Evolutionary conservation across 92 coral and sea anemone species (phyloP), one percentile per base, ranked within the genome.

Genomic region (Muricea muricata): DNA sequence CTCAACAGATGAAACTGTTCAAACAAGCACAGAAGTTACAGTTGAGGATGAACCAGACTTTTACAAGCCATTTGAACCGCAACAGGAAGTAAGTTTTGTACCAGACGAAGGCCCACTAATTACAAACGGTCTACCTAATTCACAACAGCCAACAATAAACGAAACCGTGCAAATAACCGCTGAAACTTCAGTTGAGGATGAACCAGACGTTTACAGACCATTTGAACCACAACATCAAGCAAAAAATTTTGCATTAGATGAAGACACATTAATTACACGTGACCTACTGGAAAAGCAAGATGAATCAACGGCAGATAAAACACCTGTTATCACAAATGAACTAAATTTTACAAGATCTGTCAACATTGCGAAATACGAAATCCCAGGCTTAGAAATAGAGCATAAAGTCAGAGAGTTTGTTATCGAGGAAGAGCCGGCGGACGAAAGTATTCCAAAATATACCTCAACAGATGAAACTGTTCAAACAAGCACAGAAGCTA

Each of bases 141-240:
- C 79, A 52, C 18, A 10, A 52, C 4, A 52, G 1, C 60, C 12
- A 7, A 3, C 12, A 9, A 23, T 8, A 23, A 41, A 45, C 6
- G 66, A 48, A 75, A 48, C 4, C 14, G 29, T 45, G n/a, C 39
- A 48, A 17, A 24, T 20, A 25, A 29, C 60, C 24, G 29, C 30
- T 8, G 65, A 23, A 15, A 23, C 18, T 47, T 21, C 29, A 40
- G 65, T 28, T n/a, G 65, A 26, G 56, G 79, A 75, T 2, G 45
- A 47, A 52, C 79, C 46, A 2, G 78, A 72, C 20, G 7, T 37
- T 68, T 30, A 26, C 48, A 68, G 40, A 68, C 78, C 78, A 34
- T 72, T 34, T 39, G 52, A 34, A 39, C 78, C 81, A 12, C 14
- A 2, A n/a, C 8, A 23, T 60, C 7, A 75, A 28, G 45, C 48